Evolutionary conservation across 2,797 vertebrate genomes (phyloP).

Genomic region (Alcedo quadribrachys): DNA sequence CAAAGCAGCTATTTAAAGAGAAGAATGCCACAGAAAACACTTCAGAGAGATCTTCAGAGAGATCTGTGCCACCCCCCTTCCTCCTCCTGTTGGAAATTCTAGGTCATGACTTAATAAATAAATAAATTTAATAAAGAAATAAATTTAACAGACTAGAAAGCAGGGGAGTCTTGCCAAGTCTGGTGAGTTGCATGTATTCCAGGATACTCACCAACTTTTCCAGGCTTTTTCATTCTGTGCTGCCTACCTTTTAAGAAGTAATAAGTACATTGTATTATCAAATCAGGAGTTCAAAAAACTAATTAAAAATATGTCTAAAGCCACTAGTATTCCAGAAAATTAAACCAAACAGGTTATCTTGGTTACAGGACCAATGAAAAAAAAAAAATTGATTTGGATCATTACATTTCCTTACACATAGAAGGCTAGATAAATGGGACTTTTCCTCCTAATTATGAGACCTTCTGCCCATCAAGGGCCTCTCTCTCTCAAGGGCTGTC

Average conservation of each 20-base stretch:
- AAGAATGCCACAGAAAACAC: conserved; percentile 52
- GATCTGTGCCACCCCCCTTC: neutral
- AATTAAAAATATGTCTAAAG: conserved; percentile 14
- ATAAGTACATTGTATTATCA: conserved; percentile 9
- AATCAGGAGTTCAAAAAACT: conserved; percentile 22
- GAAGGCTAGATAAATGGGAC: neutral
- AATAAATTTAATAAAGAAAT: neutral
- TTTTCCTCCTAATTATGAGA: neutral
- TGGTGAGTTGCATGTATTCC: neutral
- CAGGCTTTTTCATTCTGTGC: conserved; percentile 12
- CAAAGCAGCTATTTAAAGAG: conserved; percentile 67
- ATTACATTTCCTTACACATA: neutral
- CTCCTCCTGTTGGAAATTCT: conserved; percentile 35
- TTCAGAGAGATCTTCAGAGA: conserved; percentile 38
- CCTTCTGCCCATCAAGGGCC: rapidly evolving
- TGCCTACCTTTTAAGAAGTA: conserved; percentile 6
- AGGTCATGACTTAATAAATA: neutral
- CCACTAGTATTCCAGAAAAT: neutral
- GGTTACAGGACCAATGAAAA: neutral
- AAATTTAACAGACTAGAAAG: neutral
- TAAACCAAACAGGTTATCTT: conserved; percentile 12
- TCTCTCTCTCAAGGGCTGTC: neutral
- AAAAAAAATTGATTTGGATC: neutral
- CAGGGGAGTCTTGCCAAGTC: neutral
- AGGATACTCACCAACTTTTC: neutral